phyloP scores from a whole-genome alignment of 2,113 vertebrate genomes.

The Murina feae region DNA sequence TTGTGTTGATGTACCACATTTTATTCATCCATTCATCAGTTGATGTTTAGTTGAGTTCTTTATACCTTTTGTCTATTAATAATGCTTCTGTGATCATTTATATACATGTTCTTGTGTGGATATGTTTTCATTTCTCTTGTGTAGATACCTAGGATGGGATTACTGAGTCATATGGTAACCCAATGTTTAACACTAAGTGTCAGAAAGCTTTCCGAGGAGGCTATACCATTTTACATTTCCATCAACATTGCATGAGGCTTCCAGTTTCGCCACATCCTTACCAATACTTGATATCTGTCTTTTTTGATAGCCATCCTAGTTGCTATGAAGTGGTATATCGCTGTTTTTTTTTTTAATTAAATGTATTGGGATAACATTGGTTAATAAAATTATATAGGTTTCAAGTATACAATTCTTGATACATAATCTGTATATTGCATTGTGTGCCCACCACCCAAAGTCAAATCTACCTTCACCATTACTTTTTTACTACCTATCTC shows the following conservation, averaged over 20 bases:
- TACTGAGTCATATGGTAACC: neutral
- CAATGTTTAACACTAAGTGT: neutral
- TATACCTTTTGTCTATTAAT: neutral
- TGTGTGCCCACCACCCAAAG: neutral
- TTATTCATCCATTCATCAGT: too few relatives aligned
- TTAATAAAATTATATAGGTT: too few relatives aligned
- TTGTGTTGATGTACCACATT: neutral
- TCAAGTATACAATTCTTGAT: too few relatives aligned
- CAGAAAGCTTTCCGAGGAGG: neutral
- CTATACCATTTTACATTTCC: neutral
- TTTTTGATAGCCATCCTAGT: neutral
- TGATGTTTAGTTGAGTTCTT: neutral
- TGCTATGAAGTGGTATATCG: neutral
- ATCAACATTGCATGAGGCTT: neutral
- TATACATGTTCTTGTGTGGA: neutral
- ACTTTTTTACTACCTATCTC: neutral
- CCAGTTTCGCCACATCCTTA: neutral
- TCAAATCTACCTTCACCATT: neutral
- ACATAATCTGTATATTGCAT: neutral
- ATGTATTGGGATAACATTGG: neutral
- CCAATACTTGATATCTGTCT: neutral
- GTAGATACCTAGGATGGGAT: neutral
- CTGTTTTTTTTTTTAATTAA: neutral
- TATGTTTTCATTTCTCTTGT: slow-evolving; percentile 23
- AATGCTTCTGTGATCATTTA: neutral